Conservation (phyloP, 2,888 invertebrate genomes). For the Seira ritae region DNA sequence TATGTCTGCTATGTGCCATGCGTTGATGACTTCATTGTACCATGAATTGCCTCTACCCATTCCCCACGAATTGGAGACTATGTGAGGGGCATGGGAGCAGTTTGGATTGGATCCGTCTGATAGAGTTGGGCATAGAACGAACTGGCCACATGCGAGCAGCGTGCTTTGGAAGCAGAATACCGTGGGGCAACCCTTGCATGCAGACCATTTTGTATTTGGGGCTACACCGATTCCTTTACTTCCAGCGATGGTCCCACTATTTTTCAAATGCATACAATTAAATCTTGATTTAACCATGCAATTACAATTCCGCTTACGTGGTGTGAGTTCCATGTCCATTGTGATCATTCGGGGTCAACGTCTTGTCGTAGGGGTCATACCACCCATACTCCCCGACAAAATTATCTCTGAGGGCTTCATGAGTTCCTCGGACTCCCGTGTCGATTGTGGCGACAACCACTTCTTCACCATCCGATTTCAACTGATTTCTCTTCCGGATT, state of each 20-base stretch:
- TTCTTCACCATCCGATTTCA: neutral
- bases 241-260: slow-evolving; percentile 54
- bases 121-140: slow-evolving; percentile 60
- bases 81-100: slow-evolving; percentile 61
- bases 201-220: slow-evolving; percentile 45
- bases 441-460: slow-evolving; percentile 37
- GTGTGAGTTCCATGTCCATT: slow-evolving; percentile 40
- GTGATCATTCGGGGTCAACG: too few relatives aligned
- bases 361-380: slow-evolving; percentile 39
- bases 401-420: slow-evolving; percentile 43
- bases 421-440: slow-evolving; percentile 45
- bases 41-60: slow-evolving; percentile 30
- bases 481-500: slow-evolving; percentile 2
- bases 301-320: too few relatives aligned
- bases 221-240: slow-evolving; percentile 40
- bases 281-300: too few relatives aligned
- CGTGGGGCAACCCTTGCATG: slow-evolving; percentile 65
- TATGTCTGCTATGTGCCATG: slow-evolving; percentile 44
- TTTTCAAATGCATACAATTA: too few relatives aligned
- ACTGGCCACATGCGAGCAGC: slow-evolving; percentile 58
- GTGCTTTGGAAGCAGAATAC: slow-evolving; percentile 32
- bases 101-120: slow-evolving; percentile 41
- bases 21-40: slow-evolving; percentile 36
- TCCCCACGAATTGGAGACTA: slow-evolving; percentile 64
- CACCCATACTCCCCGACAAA: slow-evolving; percentile 57